phyloP scores from a whole-genome alignment of 2,888 invertebrate genomes.

The Philereme transversata region DNA sequence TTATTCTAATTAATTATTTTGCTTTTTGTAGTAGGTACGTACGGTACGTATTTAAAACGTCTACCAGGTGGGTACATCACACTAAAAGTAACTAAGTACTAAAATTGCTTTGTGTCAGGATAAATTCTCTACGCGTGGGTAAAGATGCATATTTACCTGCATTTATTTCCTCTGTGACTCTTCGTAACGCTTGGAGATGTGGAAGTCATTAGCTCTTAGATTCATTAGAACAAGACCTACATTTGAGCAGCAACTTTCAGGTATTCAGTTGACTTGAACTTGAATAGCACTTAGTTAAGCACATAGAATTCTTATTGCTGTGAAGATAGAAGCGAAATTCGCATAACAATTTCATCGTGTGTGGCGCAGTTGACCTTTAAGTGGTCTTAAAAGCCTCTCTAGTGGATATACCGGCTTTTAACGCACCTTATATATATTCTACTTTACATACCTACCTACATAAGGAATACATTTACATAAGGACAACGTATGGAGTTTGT shows the following conservation, averaged over 20 bases:
- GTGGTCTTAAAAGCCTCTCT: slow-evolving; percentile 13
- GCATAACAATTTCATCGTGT: neutral
- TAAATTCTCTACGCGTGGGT: neutral
- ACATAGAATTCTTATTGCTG: neutral
- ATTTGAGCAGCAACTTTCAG: slow-evolving; percentile 3
- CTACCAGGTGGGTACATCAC: too few species aligned
- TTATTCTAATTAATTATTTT: too few species aligned
- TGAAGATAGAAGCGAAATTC: neutral
- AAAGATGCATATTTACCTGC: neutral
- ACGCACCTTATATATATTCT: slow-evolving; percentile 1
- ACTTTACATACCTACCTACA: neutral
- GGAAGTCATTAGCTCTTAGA: neutral
- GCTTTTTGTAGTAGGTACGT: too few species aligned
- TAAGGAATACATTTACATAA: neutral
- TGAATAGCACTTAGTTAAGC: neutral
- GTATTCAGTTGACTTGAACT: slow-evolving; percentile 11
- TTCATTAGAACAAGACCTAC: slow-evolving; percentile 3
- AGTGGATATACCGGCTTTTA: slow-evolving; percentile 14
- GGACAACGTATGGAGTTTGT: neutral
- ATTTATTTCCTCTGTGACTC: neutral
- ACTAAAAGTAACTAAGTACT: too few species aligned
- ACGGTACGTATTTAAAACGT: too few species aligned
- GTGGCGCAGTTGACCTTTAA: slow-evolving; percentile 17
- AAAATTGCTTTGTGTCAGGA: too few species aligned
- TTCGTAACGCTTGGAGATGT: neutral